Evolutionary conservation across 1,140 invertebrate genomes (phyloP).

Genomic region (Drosophila ohnishii): DNA sequence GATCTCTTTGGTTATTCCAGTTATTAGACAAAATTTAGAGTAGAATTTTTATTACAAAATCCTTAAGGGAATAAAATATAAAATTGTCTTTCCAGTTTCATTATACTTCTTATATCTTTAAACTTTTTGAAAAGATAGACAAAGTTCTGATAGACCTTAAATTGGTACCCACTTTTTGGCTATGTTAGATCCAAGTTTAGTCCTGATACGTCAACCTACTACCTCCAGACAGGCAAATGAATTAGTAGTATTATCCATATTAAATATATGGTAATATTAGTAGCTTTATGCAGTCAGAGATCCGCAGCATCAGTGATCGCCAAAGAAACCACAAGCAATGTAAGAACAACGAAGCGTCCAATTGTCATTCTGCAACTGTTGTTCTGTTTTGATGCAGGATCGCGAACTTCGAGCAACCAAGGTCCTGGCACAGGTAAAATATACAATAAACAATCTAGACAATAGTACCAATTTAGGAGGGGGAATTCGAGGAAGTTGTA

Average conservation of each 20-base stretch:
- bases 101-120: no score
- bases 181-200: constrained; percentile 4
- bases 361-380: constrained; percentile 83
- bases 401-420: constrained; percentile 57
- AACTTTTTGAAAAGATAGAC: neutral
- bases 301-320: neutral
- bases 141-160: neutral
- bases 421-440: constrained; percentile 65
- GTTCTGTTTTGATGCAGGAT: constrained; percentile 82
- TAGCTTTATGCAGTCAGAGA: neutral
- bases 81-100: no score
- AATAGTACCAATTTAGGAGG: constrained; percentile 35
- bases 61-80: neutral
- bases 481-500: constrained; percentile 39
- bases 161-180: neutral
- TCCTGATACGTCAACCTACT: constrained; percentile 58
- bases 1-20: constrained; percentile 70
- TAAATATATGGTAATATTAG: neutral
- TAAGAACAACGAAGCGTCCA: constrained; percentile 83
- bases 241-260: constrained; percentile 9
- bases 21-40: constrained; percentile 7
- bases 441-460: constrained; percentile 34
- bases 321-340: constrained; percentile 83
- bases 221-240: constrained; percentile 42
- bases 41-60: neutral